Evolutionary conservation across 2,797 vertebrate species (phyloP).

Genomic region (Eulemur albifrons): DNA sequence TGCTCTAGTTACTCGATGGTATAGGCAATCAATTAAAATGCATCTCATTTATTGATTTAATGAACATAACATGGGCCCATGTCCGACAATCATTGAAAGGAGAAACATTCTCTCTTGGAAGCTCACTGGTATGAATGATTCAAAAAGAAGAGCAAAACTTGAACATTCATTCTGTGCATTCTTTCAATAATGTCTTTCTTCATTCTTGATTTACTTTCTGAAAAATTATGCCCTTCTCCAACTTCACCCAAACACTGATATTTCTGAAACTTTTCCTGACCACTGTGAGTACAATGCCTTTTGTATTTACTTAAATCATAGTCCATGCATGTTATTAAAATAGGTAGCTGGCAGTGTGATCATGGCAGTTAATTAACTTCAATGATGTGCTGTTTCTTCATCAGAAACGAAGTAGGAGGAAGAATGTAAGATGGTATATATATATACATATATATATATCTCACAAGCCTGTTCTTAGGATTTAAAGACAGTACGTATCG

Average conservation of each 20-base stretch:
- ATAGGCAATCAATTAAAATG: neutral
- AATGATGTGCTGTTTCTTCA: neutral
- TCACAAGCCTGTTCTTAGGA: neutral
- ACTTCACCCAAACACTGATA: neutral
- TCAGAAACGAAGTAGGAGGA: neutral
- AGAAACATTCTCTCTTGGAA: neutral
- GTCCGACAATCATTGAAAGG: neutral
- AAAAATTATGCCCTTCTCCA: neutral
- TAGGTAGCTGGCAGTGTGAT: neutral
- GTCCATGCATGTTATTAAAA: neutral
- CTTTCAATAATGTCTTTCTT: neutral
- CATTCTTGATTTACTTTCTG: neutral
- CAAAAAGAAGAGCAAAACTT: neutral
- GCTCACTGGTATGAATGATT: neutral
- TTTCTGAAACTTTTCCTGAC: neutral
- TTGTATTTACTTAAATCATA: neutral
- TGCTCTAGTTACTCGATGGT: neutral
- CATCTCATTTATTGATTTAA: neutral
- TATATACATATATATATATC: neutral
- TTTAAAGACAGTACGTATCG: neutral
- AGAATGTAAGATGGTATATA: accelerated
- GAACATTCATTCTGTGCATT: neutral
- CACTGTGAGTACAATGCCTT: neutral
- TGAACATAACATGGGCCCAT: neutral
- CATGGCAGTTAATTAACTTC: neutral